Evolutionary conservation across 2,888 invertebrate species (phyloP), one percentile per base, ranked within the genome.

Genomic region (Drosophila nr. perissopoda): DNA sequence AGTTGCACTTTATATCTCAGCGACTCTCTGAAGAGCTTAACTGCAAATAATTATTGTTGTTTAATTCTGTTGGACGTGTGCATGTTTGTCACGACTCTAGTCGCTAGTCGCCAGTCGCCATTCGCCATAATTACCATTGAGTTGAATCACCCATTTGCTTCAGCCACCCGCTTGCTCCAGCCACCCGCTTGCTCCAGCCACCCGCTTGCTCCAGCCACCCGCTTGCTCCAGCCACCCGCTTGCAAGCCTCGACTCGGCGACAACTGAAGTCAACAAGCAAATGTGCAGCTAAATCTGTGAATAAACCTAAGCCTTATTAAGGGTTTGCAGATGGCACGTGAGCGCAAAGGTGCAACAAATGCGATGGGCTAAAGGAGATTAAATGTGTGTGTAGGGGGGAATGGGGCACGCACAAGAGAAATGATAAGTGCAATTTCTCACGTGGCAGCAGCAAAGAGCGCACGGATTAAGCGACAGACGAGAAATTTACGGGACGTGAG

Each of bases 351-450:
- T 38, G 48, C 31, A 21, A 21, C 33, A 49, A 46, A 49, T 57
- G 38, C 25, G 4, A 13, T 46, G 54, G 27, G 60, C 57, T 40
- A 69, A 53, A 46, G 57, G 34, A 21, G 42, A 34, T 34, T 16
- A 53, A 4, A 31, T 31, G 27, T 25, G 7, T 8, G 5, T 42
- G n/a, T 4, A 8, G 21, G 40, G 6, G 36, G 56, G 42, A 52
- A 18, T 42, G 38, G 25, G 31, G n/a, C 4, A 46, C 46, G 21
- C 46, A 46, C 46, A 25, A 27, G 54, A 38, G 33, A 38, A 83
- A 80, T 87, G 86, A 86, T 81, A 89, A 84, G 86, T 80, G 86
- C 83, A 84, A 86, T 89, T 88, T 88, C 84, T 83, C 88, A 88
- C 86, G 88, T 89, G 87, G 78, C 80, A 69, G 51, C 61, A 79